Evolutionary conservation across 2,113 vertebrate species (phyloP).

Genomic region (Nycticebus coucang): DNA sequence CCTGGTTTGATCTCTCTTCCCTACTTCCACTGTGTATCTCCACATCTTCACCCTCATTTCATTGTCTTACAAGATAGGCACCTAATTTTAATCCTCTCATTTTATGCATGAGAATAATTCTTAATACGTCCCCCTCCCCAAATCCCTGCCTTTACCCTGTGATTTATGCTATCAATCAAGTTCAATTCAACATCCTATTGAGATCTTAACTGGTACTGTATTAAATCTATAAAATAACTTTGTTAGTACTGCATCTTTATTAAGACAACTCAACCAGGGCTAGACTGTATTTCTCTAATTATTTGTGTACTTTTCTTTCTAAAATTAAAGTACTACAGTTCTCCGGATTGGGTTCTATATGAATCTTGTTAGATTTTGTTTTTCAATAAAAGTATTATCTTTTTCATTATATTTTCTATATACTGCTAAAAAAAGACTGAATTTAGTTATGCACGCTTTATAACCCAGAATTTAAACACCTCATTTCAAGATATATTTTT

Average conservation of each 20-base stretch:
- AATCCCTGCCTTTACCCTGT: slow-evolving; percentile 43
- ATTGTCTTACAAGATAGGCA: slow-evolving; percentile 16
- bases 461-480: slow-evolving; percentile 44
- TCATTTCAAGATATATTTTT: slow-evolving; percentile 26
- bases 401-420: slow-evolving; percentile 55
- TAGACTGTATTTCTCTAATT: slow-evolving; percentile 32
- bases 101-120: slow-evolving; percentile 46
- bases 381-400: slow-evolving; percentile 39
- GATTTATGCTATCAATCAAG: slow-evolving; percentile 54
- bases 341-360: neutral
- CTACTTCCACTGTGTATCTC: neutral
- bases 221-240: slow-evolving; percentile 64
- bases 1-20: slow-evolving; percentile 33
- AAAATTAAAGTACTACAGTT: slow-evolving; percentile 51
- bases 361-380: slow-evolving; percentile 22
- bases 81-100: slow-evolving; percentile 29
- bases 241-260: slow-evolving; percentile 45
- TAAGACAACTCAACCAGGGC: slow-evolving; percentile 22
- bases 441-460: slow-evolving; percentile 22
- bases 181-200: slow-evolving; percentile 23
- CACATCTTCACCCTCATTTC: neutral
- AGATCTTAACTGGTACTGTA: slow-evolving; percentile 28
- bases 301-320: slow-evolving; percentile 29
- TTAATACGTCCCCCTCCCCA: neutral
- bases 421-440: slow-evolving; percentile 56